phyloP scores from a whole-genome alignment of 2,797 vertebrate species.

The Acestrorhynchus altus region DNA sequence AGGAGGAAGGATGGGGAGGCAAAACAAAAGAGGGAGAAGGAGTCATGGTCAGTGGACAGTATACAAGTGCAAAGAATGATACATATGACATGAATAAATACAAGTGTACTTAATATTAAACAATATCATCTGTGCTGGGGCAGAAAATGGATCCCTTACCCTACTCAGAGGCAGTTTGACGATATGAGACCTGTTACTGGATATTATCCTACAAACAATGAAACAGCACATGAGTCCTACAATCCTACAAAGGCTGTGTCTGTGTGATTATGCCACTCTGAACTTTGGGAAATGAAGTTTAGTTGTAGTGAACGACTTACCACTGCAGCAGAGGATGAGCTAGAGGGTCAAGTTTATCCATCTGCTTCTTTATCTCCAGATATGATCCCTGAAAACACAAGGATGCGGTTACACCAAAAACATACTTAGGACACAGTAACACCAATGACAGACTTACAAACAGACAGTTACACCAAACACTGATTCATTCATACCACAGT shows the following conservation, averaged over 20 bases:
- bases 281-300: not conserved
- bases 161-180: slow-evolving; percentile 98
- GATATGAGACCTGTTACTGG: slow-evolving; percentile 98
- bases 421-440: not conserved
- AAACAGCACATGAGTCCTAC: slow-evolving; percentile 4
- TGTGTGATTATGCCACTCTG: not conserved
- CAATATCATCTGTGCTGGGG: slow-evolving; percentile 15
- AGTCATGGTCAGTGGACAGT: not conserved
- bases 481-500: not conserved
- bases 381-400: slow-evolving; percentile 88
- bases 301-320: slow-evolving; percentile 70
- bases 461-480: not conserved
- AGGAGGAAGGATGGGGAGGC: slow-evolving; percentile 5
- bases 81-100: not conserved
- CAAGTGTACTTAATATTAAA: not conserved
- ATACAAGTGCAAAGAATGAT: not conserved
- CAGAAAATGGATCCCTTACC: slow-evolving; percentile 75
- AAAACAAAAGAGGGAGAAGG: not conserved
- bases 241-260: slow-evolving; percentile 11
- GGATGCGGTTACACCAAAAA: slow-evolving; percentile 21
- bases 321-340: slow-evolving; percentile 96
- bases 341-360: slow-evolving; percentile 97
- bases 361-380: slow-evolving; percentile 99
- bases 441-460: not conserved
- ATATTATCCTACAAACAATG: slow-evolving; percentile 90